These are phyloP conservation scores for Gracilinanus agilis DNA, from an alignment of 2,113 vertebrate genomes.

Conservation along the genomic window DNA sequence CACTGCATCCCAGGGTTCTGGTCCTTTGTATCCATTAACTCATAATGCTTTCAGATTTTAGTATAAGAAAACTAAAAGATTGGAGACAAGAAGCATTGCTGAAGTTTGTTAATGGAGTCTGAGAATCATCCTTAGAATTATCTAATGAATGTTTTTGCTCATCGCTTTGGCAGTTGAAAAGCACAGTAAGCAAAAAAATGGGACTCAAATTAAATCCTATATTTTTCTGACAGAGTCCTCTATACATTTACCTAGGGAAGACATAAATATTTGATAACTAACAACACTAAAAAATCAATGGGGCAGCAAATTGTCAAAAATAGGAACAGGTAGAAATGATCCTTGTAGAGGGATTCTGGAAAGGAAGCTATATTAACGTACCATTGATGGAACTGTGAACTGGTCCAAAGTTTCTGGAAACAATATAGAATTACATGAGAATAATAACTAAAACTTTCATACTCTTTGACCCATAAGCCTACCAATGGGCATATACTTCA, in stretches of 20 bases:
- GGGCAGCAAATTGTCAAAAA: neutral
- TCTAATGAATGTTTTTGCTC: neutral
- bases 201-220: accelerated
- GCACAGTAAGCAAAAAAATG: neutral
- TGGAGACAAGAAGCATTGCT: neutral
- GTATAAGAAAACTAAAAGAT: constrained; percentile 27
- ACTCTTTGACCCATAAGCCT: neutral
- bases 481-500: neutral
- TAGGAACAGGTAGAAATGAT: neutral
- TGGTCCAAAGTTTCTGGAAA: neutral
- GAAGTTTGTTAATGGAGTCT: neutral
- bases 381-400: neutral
- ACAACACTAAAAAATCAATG: neutral
- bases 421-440: neutral
- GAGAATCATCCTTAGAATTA: neutral
- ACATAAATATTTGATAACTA: neutral
- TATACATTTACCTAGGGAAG: neutral
- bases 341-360: neutral
- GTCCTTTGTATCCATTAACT: constrained; percentile 35
- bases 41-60: constrained; percentile 53
- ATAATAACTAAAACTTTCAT: neutral
- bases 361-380: neutral
- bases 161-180: neutral
- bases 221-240: neutral
- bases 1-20: constrained; percentile 26